These are phyloP conservation scores for Otus sunia DNA, from an alignment of 2,113 vertebrate genomes.

Conservation along the genomic window DNA sequence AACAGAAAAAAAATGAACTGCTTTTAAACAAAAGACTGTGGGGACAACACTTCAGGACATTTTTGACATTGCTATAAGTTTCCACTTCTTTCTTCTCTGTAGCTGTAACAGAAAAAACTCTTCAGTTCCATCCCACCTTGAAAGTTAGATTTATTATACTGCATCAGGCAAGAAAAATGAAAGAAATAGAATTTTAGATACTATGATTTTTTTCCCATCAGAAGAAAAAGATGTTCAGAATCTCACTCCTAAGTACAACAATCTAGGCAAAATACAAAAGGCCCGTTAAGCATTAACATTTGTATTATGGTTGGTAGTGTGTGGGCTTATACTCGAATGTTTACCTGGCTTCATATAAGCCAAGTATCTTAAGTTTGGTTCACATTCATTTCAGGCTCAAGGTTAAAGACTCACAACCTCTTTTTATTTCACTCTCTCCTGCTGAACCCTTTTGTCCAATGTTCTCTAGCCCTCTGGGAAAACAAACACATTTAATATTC, in stretches of 20 bases:
- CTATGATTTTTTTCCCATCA: constrained; percentile 6
- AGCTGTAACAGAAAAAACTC: constrained; percentile 76
- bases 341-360: constrained; percentile 89
- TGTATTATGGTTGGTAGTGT: constrained; percentile 53
- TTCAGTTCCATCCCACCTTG: constrained; percentile 69
- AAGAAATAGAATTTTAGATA: constrained; percentile 49
- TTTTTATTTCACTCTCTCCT: constrained; percentile 98
- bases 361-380: constrained; percentile 86
- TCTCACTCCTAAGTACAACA: not conserved
- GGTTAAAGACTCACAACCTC: constrained; percentile 98
- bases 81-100: constrained; percentile 78
- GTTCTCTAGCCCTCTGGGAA: constrained; percentile 99
- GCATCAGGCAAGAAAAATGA: constrained; percentile 54
- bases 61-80: constrained; percentile 75
- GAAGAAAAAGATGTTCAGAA: constrained; percentile 49
- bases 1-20: constrained; percentile 77
- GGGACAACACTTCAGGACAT: constrained; percentile 76
- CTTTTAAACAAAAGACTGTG: constrained; percentile 80
- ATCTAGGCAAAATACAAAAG: constrained; percentile 36
- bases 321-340: constrained; percentile 92
- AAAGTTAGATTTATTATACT: constrained; percentile 65
- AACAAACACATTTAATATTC: constrained; percentile 98
- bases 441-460: constrained; percentile 97
- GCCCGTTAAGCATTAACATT: constrained; percentile 39
- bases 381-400: constrained; percentile 89